Conservation (phyloP, 2,113 vertebrate genomes). For the Mystacornis crossleyi region DNA sequence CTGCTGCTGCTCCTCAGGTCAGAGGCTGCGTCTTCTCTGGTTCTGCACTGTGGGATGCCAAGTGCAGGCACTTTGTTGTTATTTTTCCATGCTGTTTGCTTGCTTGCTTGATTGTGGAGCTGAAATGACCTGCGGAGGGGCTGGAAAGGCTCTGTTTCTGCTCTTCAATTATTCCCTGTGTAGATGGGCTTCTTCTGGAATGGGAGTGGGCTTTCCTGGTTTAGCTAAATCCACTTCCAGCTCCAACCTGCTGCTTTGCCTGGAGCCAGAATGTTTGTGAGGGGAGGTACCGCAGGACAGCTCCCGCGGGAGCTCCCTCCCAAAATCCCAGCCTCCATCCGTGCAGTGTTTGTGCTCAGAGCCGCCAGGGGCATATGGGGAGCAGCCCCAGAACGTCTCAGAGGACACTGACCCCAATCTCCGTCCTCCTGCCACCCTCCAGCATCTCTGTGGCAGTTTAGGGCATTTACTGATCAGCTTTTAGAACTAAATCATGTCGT, state of each 20-base stretch:
- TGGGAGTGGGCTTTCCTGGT: not conserved
- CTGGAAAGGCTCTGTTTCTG: not conserved
- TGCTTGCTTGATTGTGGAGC: not conserved
- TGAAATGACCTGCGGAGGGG: not conserved
- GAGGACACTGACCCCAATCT: not conserved
- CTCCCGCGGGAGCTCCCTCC: not conserved
- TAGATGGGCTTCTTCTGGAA: not conserved
- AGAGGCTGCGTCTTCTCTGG: not conserved
- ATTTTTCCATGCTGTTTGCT: not conserved
- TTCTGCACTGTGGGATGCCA: not conserved
- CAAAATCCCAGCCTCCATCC: not conserved
- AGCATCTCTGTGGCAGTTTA: not conserved
- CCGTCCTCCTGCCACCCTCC: not conserved
- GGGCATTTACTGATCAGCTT: not conserved
- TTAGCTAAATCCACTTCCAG: not conserved
- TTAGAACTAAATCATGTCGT: fast-evolving
- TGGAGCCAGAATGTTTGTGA: not conserved
- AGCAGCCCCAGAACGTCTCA: fast-evolving
- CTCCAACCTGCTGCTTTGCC: not conserved
- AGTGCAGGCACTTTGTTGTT: constrained; percentile 5
- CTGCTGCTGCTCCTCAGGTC: not conserved
- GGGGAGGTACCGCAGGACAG: not conserved
- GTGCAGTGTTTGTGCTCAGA: not conserved
- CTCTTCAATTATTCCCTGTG: not conserved
- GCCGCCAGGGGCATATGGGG: not conserved